phyloP scores from a whole-genome alignment of 2,113 vertebrate genomes.

The Laticauda laticaudata region DNA sequence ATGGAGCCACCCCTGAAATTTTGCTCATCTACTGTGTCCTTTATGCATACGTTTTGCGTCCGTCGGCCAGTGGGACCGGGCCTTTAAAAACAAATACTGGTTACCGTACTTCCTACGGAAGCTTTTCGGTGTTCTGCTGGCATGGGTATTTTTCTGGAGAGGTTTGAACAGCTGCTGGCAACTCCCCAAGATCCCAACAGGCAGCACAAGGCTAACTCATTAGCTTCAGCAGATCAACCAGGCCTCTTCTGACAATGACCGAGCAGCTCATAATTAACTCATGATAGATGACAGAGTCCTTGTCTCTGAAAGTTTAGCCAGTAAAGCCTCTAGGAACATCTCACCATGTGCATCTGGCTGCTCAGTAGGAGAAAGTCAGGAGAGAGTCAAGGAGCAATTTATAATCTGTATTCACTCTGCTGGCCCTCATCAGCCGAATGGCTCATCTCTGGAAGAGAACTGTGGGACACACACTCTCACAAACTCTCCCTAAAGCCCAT shows the following conservation, averaged over 20 bases:
- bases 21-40: no score
- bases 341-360: accelerated
- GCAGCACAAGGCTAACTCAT: background rate
- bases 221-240: accelerated
- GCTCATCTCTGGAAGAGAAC: background rate
- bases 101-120: accelerated
- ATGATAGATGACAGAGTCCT: background rate
- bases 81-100: background rate
- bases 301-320: background rate
- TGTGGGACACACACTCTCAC: background rate
- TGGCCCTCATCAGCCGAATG: background rate
- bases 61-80: no score
- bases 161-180: background rate
- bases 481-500: background rate
- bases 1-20: no score
- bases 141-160: accelerated
- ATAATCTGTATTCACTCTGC: background rate
- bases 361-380: background rate
- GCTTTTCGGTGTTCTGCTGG: accelerated
- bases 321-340: background rate
- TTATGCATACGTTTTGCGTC: no score
- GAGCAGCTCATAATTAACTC: background rate
- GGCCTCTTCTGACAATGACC: background rate
- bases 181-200: background rate
- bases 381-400: background rate